These are phyloP conservation scores for Rhagoletis zephyria DNA, from an alignment of 1,140 invertebrate species.

Conservation along the genomic window DNA sequence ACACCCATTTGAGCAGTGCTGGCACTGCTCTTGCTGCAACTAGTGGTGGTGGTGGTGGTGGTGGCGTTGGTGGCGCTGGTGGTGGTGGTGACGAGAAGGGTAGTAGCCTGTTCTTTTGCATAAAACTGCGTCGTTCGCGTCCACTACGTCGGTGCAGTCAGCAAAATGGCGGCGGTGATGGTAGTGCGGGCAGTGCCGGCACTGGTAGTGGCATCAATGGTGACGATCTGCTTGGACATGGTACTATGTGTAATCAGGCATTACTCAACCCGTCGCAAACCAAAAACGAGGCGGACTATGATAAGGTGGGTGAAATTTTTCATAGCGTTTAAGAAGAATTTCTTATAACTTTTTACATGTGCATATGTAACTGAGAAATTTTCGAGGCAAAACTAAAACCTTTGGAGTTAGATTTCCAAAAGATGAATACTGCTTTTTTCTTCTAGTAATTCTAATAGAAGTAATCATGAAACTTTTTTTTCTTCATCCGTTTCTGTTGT, in stretches of 20 bases:
- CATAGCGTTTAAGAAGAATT: too few species aligned
- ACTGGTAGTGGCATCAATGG: constrained; percentile 62
- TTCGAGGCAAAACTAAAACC: too few species aligned
- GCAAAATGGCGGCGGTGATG: constrained; percentile 62
- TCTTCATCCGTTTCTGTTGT: too few species aligned
- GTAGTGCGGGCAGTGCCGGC: constrained; percentile 65
- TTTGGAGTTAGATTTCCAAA: too few species aligned
- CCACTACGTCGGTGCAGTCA: constrained; percentile 68
- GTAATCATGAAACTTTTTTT: too few species aligned
- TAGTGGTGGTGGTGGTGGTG: not conserved
- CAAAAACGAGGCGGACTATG: constrained; percentile 71
- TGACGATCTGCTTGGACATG: constrained; percentile 52
- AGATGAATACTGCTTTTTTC: too few species aligned
- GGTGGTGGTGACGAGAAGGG: constrained; percentile 63
- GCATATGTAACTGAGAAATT: too few species aligned
- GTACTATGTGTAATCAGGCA: constrained; percentile 70
- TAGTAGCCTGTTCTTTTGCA: constrained; percentile 69
- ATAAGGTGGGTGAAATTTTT: constrained; percentile 64
- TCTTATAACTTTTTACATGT: too few species aligned
- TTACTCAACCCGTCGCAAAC: constrained; percentile 69
- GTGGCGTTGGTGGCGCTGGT: constrained; percentile 20
- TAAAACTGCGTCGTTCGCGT: constrained; percentile 67
- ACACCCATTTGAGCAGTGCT: constrained; percentile 53
- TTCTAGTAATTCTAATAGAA: too few species aligned
- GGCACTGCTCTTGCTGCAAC: constrained; percentile 33